Conservation (phyloP, 1,140 invertebrate genomes). For the Drosophila subpulchrella region DNA sequence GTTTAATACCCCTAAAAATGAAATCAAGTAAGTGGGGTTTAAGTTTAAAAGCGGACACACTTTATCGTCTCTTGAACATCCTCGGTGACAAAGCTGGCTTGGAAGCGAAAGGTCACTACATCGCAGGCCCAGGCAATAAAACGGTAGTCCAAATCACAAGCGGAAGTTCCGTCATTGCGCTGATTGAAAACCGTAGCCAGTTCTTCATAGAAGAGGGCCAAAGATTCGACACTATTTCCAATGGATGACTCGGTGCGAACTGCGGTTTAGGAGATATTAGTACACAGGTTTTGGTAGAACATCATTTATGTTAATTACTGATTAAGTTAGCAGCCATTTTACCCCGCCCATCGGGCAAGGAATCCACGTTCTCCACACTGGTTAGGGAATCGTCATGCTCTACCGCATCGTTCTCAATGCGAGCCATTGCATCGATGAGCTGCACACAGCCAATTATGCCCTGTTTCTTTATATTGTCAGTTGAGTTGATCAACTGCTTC, state of each 20-base stretch:
- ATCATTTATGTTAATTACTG: slow-evolving; percentile 37
- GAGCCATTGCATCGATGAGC: slow-evolving; percentile 84
- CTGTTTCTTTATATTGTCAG: slow-evolving; percentile 83
- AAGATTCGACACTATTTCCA: slow-evolving; percentile 85
- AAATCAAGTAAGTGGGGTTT: not conserved
- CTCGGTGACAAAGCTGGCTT: slow-evolving; percentile 86
- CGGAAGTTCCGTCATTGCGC: slow-evolving; percentile 68
- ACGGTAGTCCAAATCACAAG: slow-evolving; percentile 85
- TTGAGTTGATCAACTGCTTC: slow-evolving; percentile 87
- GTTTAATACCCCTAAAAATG: slow-evolving; percentile 82
- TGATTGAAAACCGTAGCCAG: slow-evolving; percentile 86
- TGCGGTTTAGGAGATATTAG: slow-evolving; percentile 7
- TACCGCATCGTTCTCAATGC: slow-evolving; percentile 35
- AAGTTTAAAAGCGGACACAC: slow-evolving; percentile 10
- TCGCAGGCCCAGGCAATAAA: slow-evolving; percentile 88
- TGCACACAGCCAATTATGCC: slow-evolving; percentile 85
- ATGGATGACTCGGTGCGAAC: slow-evolving; percentile 77
- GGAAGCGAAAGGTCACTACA: slow-evolving; percentile 87
- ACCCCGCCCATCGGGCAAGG: slow-evolving; percentile 73
- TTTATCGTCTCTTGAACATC: slow-evolving; percentile 36
- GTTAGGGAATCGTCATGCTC: slow-evolving; percentile 44
- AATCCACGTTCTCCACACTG: slow-evolving; percentile 62
- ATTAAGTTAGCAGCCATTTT: slow-evolving; percentile 83
- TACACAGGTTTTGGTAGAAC: not conserved
- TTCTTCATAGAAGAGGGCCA: slow-evolving; percentile 91